A percentile compares a stretch with the other conserved stretches of the same genome.
These are phyloP conservation scores for Lindbergichthys nudifrons DNA, from an alignment of 2,797 vertebrate genomes.

Conservation along the genomic window DNA sequence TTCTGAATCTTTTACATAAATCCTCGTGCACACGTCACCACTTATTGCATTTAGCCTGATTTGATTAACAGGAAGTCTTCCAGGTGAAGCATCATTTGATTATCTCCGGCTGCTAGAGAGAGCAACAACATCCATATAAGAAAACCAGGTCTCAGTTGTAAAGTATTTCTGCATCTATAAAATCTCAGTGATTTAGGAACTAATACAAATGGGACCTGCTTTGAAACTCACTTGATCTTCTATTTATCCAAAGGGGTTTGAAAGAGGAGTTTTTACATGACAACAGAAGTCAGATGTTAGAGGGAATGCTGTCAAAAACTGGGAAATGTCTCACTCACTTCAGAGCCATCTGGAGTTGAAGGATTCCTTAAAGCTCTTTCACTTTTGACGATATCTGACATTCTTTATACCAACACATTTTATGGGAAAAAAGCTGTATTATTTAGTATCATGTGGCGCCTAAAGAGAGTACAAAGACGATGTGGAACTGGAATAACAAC, in stretches of 20 bases:
- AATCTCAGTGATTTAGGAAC: slow-evolving; percentile 2
- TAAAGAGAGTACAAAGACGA: slow-evolving; percentile 7
- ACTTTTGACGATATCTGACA: slow-evolving; percentile 33
- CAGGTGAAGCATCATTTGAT: neutral
- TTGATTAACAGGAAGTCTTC: neutral
- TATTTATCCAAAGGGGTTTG: neutral
- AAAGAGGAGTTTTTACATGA: neutral
- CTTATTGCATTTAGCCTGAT: neutral
- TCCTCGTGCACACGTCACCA: neutral
- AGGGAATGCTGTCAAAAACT: neutral
- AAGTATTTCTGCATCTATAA: neutral
- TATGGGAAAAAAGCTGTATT: slow-evolving; percentile 40
- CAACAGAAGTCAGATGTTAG: neutral
- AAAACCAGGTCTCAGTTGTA: neutral
- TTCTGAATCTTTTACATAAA: neutral
- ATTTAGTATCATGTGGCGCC: slow-evolving; percentile 6
- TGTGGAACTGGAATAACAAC: slow-evolving; percentile 13
- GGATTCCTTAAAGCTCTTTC: slow-evolving; percentile 27
- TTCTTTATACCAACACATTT: slow-evolving; percentile 28
- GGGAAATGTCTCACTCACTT: neutral
- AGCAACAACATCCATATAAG: neutral
- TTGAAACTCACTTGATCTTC: neutral
- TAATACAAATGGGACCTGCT: slow-evolving; percentile 14
- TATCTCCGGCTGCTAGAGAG: neutral
- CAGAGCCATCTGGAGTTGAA: slow-evolving; percentile 39